Evolutionary conservation across 1,140 invertebrate species (phyloP).

Genomic region (Anagrus nilaparvatae): DNA sequence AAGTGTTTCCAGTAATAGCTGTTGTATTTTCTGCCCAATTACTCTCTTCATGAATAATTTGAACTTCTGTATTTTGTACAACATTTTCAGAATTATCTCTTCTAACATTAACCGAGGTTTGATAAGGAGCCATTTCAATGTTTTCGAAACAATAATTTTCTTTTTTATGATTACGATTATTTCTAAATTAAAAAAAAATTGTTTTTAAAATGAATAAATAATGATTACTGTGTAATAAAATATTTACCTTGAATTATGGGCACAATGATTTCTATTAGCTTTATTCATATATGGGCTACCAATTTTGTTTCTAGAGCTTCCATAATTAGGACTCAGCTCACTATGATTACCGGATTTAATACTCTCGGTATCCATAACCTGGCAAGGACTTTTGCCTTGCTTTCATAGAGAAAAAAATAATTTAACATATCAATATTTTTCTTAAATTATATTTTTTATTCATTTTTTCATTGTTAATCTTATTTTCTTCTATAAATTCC

Average conservation of each 20-base stretch:
- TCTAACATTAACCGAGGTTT: conserved; percentile 67
- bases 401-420: too few species aligned
- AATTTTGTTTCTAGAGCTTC: conserved; percentile 32
- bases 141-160: conserved; percentile 31
- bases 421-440: too few species aligned
- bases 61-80: conserved; percentile 78
- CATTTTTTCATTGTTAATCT: too few species aligned
- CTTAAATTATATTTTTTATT: too few species aligned
- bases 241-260: conserved; percentile 21
- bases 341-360: conserved; percentile 41
- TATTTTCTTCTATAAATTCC: too few species aligned
- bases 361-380: conserved; percentile 43
- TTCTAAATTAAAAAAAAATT: conserved; percentile 24
- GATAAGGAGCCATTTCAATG: conserved; percentile 60
- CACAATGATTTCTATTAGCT: conserved; percentile 39
- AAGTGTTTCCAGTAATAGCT: conserved; percentile 92
- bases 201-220: conserved; percentile 1
- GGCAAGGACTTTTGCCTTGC: conserved; percentile 29
- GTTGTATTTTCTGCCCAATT: conserved; percentile 98
- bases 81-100: conserved; percentile 51
- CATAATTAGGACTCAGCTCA: conserved; percentile 40
- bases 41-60: conserved; percentile 90
- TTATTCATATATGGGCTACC: conserved; percentile 37
- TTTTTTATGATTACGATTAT: conserved; percentile 35
- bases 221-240: not conserved